Percentiles rank a stretch among this genome's conserved stretches.
These are phyloP conservation scores for Phalacrocorax aristotelis DNA, from an alignment of 2,113 vertebrate species.

Conservation along the genomic window DNA sequence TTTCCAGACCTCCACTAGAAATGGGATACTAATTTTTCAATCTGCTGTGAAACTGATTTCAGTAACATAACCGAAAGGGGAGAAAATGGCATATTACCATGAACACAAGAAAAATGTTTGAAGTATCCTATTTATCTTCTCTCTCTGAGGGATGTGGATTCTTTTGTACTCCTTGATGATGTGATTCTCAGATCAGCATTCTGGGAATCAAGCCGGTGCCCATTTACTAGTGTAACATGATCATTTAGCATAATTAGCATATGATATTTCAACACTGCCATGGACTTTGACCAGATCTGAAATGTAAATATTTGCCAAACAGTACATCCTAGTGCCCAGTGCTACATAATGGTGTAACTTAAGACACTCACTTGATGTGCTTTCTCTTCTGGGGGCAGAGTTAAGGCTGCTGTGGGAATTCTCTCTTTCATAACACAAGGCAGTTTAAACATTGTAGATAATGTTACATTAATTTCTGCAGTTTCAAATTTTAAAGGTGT, in stretches of 20 bases:
- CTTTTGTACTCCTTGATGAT: not conserved
- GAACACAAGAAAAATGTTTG: not conserved
- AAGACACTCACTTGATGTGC: not conserved
- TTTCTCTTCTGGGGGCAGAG: not conserved
- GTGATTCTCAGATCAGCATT: not conserved
- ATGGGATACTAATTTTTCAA: not conserved
- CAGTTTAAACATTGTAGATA: not conserved
- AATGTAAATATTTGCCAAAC: constrained; percentile 29
- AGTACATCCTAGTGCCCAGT: not conserved
- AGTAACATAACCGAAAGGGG: not conserved
- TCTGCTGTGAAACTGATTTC: not conserved
- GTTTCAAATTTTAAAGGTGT: constrained; percentile 23
- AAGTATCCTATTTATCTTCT: not conserved
- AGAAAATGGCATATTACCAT: not conserved
- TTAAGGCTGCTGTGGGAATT: constrained; percentile 37
- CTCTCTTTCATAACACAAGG: constrained; percentile 13
- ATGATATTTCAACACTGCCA: not conserved
- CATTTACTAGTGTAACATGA: not conserved
- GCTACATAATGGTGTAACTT: not conserved
- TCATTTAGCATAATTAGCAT: constrained; percentile 13
- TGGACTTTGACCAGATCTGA: not conserved
- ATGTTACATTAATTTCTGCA: constrained; percentile 7
- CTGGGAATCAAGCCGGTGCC: not conserved
- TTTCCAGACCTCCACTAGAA: not conserved
- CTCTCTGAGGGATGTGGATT: not conserved